Conservation (phyloP, 1,140 invertebrate genomes). For the Scaptodrosophila lebanonensis region DNA sequence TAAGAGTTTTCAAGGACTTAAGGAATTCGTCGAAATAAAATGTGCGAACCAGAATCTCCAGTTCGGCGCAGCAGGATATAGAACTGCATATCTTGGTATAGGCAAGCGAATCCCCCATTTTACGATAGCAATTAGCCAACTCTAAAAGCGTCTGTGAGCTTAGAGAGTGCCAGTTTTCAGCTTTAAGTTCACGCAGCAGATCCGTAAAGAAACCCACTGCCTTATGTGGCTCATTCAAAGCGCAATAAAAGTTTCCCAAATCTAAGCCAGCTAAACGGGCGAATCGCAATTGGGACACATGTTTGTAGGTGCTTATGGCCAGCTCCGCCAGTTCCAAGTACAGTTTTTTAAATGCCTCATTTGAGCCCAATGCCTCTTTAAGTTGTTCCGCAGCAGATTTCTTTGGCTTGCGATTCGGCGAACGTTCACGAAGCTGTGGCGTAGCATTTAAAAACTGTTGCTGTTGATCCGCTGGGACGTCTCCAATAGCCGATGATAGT, state of each 20-base stretch:
- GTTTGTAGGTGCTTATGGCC: conserved; percentile 97
- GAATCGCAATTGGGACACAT: conserved; percentile 90
- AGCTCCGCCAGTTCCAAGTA: conserved; percentile 96
- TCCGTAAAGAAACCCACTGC: conserved; percentile 92
- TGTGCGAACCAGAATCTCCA: conserved; percentile 85
- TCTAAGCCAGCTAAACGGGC: conserved; percentile 92
- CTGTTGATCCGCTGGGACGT: conserved; percentile 78
- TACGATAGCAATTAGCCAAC: conserved; percentile 90
- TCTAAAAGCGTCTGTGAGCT: conserved; percentile 89
- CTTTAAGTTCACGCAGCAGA: conserved; percentile 89
- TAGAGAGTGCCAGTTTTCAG: conserved; percentile 90
- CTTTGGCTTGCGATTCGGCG: conserved; percentile 75
- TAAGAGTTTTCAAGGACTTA: conserved; percentile 81
- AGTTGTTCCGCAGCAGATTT: conserved; percentile 87
- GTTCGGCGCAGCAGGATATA: conserved; percentile 84
- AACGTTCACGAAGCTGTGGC: conserved; percentile 65
- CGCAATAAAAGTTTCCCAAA: conserved; percentile 92
- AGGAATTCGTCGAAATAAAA: conserved; percentile 88
- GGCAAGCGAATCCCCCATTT: conserved; percentile 84
- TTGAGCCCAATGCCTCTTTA: conserved; percentile 93
- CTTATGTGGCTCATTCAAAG: conserved; percentile 90
- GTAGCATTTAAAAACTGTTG: conserved; percentile 58
- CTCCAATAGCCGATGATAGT: conserved; percentile 92
- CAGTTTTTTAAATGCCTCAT: conserved; percentile 91
- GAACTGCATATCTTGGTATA: conserved; percentile 86